These are phyloP conservation scores for Alfaro cultratus DNA, from an alignment of 2,797 vertebrate species.

Conservation along the genomic window DNA sequence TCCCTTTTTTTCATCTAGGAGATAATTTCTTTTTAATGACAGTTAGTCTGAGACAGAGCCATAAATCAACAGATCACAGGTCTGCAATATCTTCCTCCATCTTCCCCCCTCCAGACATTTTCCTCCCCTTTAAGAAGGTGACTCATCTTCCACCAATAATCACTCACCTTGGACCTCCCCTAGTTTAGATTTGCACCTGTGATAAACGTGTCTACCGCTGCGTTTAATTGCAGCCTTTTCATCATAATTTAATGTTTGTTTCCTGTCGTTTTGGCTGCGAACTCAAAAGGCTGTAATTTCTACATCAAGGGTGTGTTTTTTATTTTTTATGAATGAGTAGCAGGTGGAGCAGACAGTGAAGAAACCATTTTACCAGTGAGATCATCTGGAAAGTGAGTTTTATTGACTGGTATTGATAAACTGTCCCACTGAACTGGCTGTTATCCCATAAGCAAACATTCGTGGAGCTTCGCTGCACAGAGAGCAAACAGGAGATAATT, in stretches of 20 bases:
- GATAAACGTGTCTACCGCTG: slow-evolving; percentile 85
- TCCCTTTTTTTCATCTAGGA: slow-evolving; percentile 81
- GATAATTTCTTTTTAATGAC: slow-evolving; percentile 97
- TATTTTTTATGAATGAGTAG: slow-evolving; percentile 73
- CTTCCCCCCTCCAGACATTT: slow-evolving; percentile 87
- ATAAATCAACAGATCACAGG: slow-evolving; percentile 95
- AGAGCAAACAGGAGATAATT: slow-evolving; percentile 65
- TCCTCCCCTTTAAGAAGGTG: slow-evolving; percentile 90
- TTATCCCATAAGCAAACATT: slow-evolving; percentile 20
- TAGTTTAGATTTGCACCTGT: slow-evolving; percentile 83
- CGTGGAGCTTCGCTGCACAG: slow-evolving; percentile 30
- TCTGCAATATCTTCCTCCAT: slow-evolving; percentile 83
- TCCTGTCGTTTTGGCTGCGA: slow-evolving; percentile 81
- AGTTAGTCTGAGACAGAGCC: slow-evolving; percentile 86
- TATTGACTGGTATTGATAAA: slow-evolving; percentile 52
- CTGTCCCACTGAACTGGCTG: slow-evolving; percentile 23
- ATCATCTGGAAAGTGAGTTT: slow-evolving; percentile 54
- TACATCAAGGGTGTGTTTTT: slow-evolving; percentile 66
- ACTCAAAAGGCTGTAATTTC: slow-evolving; percentile 77
- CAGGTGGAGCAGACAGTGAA: slow-evolving; percentile 76
- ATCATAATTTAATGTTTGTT: slow-evolving; percentile 86
- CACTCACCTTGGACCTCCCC: slow-evolving; percentile 88
- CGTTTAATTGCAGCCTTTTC: slow-evolving; percentile 84
- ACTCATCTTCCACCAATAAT: slow-evolving; percentile 88
- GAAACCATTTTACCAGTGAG: slow-evolving; percentile 38